phyloP scores from a whole-genome alignment of 2,888 invertebrate species.

The Physocephala rufipes region DNA sequence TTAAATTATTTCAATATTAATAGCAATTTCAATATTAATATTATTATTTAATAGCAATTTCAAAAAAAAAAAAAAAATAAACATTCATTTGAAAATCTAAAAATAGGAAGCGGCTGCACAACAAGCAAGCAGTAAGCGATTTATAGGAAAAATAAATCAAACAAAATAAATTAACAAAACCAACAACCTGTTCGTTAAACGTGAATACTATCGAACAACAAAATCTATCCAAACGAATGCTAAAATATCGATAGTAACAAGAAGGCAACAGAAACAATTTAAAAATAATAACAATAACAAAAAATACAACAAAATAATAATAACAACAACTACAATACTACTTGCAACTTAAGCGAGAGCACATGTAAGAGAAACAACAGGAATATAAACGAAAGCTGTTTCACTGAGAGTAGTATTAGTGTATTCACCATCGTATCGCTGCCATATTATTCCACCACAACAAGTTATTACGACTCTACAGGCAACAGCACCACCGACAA shows the following conservation, averaged over 20 bases:
- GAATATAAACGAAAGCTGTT: slow-evolving; percentile 31
- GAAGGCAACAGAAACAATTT: slow-evolving; percentile 14
- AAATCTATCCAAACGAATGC: neutral
- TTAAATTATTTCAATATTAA: too few species aligned
- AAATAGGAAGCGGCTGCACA: slow-evolving; percentile 10
- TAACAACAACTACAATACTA: slow-evolving; percentile 52
- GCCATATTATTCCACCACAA: slow-evolving; percentile 17
- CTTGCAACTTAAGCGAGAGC: slow-evolving; percentile 54
- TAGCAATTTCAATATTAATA: too few species aligned
- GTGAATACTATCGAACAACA: slow-evolving; percentile 2
- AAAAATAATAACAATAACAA: slow-evolving; percentile 33
- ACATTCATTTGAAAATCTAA: slow-evolving; percentile 20
- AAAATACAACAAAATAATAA: slow-evolving; percentile 26
- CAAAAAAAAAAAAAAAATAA: too few species aligned
- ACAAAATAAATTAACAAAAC: too few species aligned
- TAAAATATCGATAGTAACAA: slow-evolving; percentile 1
- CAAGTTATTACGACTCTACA: neutral
- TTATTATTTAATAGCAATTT: too few species aligned
- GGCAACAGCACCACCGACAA: neutral
- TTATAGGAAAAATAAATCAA: too few species aligned
- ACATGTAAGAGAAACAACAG: slow-evolving; percentile 28
- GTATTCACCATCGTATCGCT: slow-evolving; percentile 27
- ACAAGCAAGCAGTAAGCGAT: neutral
- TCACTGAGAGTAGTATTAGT: neutral
- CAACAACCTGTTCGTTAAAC: slow-evolving; percentile 27